Base-by-base conservation (phyloP, 1,140 invertebrate genomes). In the Probaryconus sp. region DNA sequence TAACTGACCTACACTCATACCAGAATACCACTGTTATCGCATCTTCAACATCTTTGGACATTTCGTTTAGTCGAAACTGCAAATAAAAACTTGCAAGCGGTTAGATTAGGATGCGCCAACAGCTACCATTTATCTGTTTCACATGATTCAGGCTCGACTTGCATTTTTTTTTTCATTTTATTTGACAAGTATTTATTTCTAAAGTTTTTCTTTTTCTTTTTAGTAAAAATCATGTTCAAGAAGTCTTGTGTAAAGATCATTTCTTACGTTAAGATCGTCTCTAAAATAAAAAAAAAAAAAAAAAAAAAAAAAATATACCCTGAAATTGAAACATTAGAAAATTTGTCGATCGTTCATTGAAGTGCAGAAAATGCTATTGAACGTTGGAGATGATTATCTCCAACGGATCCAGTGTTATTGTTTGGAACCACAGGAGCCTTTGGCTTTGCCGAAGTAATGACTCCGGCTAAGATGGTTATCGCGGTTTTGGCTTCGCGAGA, bases 1-100 rank as follows among this genome's bases (percentile, higher is more conserved):
- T 78, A 80, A 81, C 79, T 79, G 77, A 81, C 75, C 79, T 81
- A 80, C 64, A 67, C 67, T 77, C 72, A 65, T 40, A 63, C 6
- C 28, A 28, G 28, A n/a, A n/a, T n/a, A n/a, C n/a, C n/a, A n/a
- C n/a, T n/a, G n/a, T n/a, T n/a, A n/a, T n/a, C n/a, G n/a, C n/a
- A n/a, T n/a, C n/a, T n/a, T n/a, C n/a, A n/a, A n/a, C n/a, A n/a
- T n/a, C n/a, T n/a, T n/a, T n/a, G n/a, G n/a, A n/a, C n/a, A n/a
- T n/a, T n/a, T n/a, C n/a, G n/a, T n/a, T n/a, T n/a, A n/a, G n/a
- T n/a, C n/a, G n/a, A n/a, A n/a, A n/a, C n/a, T n/a, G n/a, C n/a
- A n/a, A n/a, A n/a, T n/a, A n/a, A n/a, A n/a, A n/a, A n/a, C n/a
- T n/a, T n/a, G n/a, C n/a, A n/a, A n/a, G n/a, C n/a, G n/a, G n/a